Conservation (phyloP, 1,140 invertebrate species). For the Trichogramma pretiosum region DNA sequence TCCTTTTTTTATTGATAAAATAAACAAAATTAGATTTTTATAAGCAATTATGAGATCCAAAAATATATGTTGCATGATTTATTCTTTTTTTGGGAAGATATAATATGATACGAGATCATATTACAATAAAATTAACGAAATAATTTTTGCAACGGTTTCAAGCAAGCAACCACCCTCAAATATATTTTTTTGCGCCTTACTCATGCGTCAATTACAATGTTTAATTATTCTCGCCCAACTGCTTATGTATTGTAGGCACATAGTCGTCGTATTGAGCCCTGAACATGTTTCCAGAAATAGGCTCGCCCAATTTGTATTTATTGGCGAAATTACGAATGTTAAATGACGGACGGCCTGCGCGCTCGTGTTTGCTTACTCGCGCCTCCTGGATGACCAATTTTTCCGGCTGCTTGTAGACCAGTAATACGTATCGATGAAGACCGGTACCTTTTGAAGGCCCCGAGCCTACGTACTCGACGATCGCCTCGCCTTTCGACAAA, state of each 20-base stretch:
- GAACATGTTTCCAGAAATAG: constrained; percentile 36
- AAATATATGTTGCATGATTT: too few relatives aligned
- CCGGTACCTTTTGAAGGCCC: constrained; percentile 36
- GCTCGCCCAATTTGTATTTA: constrained; percentile 36
- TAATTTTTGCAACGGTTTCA: too few relatives aligned
- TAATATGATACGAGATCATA: too few relatives aligned
- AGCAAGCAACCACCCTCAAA: too few relatives aligned
- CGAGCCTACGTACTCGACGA: constrained; percentile 51
- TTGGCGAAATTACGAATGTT: constrained; percentile 32
- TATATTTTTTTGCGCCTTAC: too few relatives aligned
- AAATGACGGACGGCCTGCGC: constrained; percentile 24
- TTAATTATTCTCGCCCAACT: constrained; percentile 2
- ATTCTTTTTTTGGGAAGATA: too few relatives aligned
- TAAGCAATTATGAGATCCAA: too few relatives aligned
- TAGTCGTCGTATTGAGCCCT: constrained; percentile 37
- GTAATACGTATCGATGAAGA: constrained; percentile 58
- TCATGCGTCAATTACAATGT: too few relatives aligned
- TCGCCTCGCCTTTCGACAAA: constrained; percentile 44
- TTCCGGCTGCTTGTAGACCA: constrained; percentile 53
- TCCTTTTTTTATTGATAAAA: too few relatives aligned
- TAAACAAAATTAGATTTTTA: too few relatives aligned
- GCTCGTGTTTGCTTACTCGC: constrained; percentile 1
- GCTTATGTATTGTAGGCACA: constrained; percentile 45
- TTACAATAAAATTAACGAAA: too few relatives aligned
- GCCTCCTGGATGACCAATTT: constrained; percentile 44